Evolutionary conservation across 2,797 vertebrate species (phyloP), one percentile per base, ranked within the genome.

Genomic region (Thalassophryne amazonica): DNA sequence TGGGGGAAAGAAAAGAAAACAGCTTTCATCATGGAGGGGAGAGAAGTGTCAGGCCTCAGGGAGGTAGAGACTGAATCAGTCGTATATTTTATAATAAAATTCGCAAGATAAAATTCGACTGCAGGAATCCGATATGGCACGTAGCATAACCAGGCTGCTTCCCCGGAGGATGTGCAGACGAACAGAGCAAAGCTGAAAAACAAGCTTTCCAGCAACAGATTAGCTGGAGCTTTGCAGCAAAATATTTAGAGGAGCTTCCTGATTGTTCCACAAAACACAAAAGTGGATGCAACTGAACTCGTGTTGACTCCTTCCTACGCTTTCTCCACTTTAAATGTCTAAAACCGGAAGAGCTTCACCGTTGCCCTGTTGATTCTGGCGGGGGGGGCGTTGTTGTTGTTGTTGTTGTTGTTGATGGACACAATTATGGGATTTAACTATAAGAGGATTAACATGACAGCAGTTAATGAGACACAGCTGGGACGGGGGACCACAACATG

Each of bases 391-490:
- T n/a, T n/a, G n/a, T n/a, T n/a, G n/a, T n/a, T n/a, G n/a, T n/a
- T n/a, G n/a, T n/a, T 83, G 72, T 78, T 83, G 78, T 78, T 86
- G 81, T 88, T 85, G 83, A 88, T 81, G 81, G 83, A 80, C 72
- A 47, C 84, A 86, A 86, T 89, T 83, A 88, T 79, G 78, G 84
- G 81, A 88, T 88, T 89, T 84, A 75, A 84, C 72, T 87, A n/a
- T n/a, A 88, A 89, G 87, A 87, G 86, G 87, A 89, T 88, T 87
- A 87, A 80, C 87, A 81, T 85, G 86, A 87, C 86, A 81, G 80
- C 77, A 51, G 79, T 76, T 89, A 87, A 89, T 89, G 86, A 89
- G 86, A 73, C 82, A 73, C 85, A 89, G 83, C 87, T 86, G 83
- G 86, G 78, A 81, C 73, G 65, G 69, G 65, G 69, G 64, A 79